Evolutionary conservation across 2,797 vertebrate species (phyloP), one percentile per base, ranked within the genome.

Genomic region (Semaprochilodus insignis): DNA sequence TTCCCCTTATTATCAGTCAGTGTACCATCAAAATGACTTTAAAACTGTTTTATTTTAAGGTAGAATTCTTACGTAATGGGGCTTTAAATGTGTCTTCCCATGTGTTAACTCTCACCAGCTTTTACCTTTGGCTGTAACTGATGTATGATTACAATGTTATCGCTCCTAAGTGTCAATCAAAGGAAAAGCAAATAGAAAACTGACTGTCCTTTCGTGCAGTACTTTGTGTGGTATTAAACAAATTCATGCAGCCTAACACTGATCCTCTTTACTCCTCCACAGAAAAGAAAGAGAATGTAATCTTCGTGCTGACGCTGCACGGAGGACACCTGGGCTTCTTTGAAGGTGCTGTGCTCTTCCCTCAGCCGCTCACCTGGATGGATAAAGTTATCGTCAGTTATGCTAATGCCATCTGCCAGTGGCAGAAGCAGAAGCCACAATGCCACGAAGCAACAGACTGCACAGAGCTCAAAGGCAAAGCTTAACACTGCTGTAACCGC

Each of bases 251-350:
- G 8, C 13, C 55, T 82, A 31, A 76, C 57, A n/a, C 14, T 34
- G n/a, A 52, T 36, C 21, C 48, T 25, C 71, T 52, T 21, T 81
- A 23, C 17, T 75, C 19, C 81, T 82, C 88, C 83, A 36, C 93
- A 99, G 98, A 96, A 89, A 97, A 98, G 86, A 96, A 95, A 86
- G 95, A 97, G 86, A 97, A 97, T 0, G 96, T 98, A 84, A 94
- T 98, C 83, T 97, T 98, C n/a, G 96, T 94, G 74, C 93, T 98
- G 87, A 97, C 97, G 0, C 95, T 97, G 74, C 97, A 98, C 0
- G 97, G 98, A 74, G 98, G 98, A 16, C 98, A 99, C 91, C 93
- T 99, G 91, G 98, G 98, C 87, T 99, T 99, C 93, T 99, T 99
- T 8, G 98, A 99, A 90, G 98, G 98, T 0, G 96, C 96, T 0